Evolutionary conservation across 2,113 vertebrate species (phyloP), one percentile per base, ranked within the genome.

Genomic region (Pongo pygmaeus): DNA sequence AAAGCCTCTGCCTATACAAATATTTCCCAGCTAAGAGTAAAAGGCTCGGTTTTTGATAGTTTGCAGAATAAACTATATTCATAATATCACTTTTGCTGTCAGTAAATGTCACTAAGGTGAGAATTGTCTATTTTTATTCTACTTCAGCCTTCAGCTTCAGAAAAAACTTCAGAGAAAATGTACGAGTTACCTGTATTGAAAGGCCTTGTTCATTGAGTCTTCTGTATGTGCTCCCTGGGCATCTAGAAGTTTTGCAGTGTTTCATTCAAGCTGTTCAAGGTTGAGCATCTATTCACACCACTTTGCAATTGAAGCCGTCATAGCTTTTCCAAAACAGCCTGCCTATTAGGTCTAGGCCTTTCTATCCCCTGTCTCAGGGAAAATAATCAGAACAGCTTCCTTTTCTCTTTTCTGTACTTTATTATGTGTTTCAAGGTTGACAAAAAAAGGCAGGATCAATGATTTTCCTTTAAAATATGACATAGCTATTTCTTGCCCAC

Each of bases 401-500:
- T 86, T 91, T 89, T 91, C 20, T 92, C 30, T 61, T 59, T 84
- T 35, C 55, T 74, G 18, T 5, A 89, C 12, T 92, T 87, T 87
- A 91, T 84, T 75, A 72, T 80, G 43, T 90, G 70, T 93, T 96
- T 88, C 94, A 97, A 96, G 64, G 91, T 81, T 96, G 43, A 86
- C 61, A 92, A 93, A 86, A 86, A 88, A 43, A 77, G 11, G 43
- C 6, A 89, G 43, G 20, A 93, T 89, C 78, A 90, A 84, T 89
- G 70, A 20, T 59, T 89, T 93, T 67, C 35, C 64, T 96, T 93
- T 95, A 95, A 95, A 86, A 89, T 92, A 80, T 95, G 94, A 90
- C 59, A 92, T 11, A 74, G 57, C 22, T 57, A 61, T 89, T 94
- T 79, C 67, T 95, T 89, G n/a, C 32, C 23, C 77, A 59, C 25